Evolutionary conservation across 2,113 vertebrate species (phyloP).

Genomic region (Etia nguti): DNA sequence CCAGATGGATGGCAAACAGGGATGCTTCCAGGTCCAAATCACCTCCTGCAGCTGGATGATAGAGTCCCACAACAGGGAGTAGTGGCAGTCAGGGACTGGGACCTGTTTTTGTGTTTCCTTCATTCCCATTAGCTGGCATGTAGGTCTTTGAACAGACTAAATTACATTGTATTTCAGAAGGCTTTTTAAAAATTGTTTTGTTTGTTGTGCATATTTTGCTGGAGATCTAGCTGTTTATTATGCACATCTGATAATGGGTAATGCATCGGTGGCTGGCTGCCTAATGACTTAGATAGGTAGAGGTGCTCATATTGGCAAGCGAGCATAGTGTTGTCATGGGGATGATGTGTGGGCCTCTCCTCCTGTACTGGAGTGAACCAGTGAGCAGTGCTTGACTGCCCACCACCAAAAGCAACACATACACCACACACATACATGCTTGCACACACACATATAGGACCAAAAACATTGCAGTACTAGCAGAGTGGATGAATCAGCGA

Average conservation of each 20-base stretch:
- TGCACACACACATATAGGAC: conserved; percentile 1
- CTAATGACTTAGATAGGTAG: conserved; percentile 41
- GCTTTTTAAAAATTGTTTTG: neutral
- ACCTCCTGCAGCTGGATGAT: conserved; percentile 58
- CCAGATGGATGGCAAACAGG: conserved; percentile 61
- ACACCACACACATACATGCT: neutral
- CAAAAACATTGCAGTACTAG: neutral
- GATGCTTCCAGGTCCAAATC: conserved; percentile 50
- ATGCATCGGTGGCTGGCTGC: conserved; percentile 20
- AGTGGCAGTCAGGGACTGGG: neutral
- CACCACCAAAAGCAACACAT: conserved; percentile 5
- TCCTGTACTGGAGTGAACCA: conserved; percentile 14
- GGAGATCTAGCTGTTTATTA: neutral
- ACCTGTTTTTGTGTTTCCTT: neutral
- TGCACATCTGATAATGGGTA: conserved; percentile 16
- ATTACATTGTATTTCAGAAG: neutral
- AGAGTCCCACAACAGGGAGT: neutral
- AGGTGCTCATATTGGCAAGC: conserved; percentile 25
- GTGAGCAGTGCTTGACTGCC: conserved; percentile 31
- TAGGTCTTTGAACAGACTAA: neutral
- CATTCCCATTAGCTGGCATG: neutral
- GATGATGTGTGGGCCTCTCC: conserved; percentile 43
- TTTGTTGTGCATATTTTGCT: neutral
- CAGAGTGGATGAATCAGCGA: conserved; percentile 45
- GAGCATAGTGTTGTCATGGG: conserved; percentile 48